Evolutionary conservation across 1,140 invertebrate species (phyloP).

Genomic region (Heliconius hermathena): DNA sequence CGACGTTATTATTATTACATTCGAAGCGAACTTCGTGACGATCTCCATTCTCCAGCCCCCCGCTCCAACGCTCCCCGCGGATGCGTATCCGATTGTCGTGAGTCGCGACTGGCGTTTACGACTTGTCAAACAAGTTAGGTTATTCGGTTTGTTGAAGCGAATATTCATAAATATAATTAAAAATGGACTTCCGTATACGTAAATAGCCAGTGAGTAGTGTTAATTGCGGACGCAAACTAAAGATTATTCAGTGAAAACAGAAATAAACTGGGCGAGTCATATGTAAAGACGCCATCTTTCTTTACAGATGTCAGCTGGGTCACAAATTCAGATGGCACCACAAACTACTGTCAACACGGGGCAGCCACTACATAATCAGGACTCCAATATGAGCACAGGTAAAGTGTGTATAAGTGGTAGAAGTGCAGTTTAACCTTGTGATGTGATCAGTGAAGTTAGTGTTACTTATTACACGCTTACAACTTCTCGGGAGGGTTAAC

Average conservation of each 20-base stretch:
- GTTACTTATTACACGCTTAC: conserved; percentile 57
- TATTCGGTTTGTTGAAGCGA: conserved; percentile 66
- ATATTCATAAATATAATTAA: conserved; percentile 57
- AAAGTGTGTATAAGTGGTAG: conserved; percentile 74
- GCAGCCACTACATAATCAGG: conserved; percentile 94
- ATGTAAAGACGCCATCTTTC: conserved; percentile 81
- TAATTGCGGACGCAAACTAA: conserved; percentile 41
- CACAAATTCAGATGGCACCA: conserved; percentile 96
- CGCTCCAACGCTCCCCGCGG: conserved; percentile 68
- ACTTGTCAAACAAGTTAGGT: conserved; percentile 81
- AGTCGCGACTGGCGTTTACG: conserved; percentile 76
- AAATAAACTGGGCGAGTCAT: conserved; percentile 73
- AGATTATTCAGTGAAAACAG: conserved; percentile 45
- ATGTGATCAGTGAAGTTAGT: conserved; percentile 67
- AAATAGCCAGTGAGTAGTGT: conserved; percentile 63
- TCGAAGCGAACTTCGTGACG: conserved; percentile 81
- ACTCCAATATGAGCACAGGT: conserved; percentile 98
- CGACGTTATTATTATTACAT: conserved; percentile 79
- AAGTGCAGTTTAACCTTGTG: conserved; percentile 66
- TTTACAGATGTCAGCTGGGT: conserved; percentile 95
- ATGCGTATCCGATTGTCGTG: conserved; percentile 81
- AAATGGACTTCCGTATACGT: conserved; percentile 49
- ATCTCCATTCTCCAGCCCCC: conserved; percentile 71
- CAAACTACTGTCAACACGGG: conserved; percentile 93
- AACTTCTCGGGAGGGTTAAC: conserved; percentile 48